Evolutionary conservation across 2,888 invertebrate species (phyloP).

Genomic region (Gonocerus acuteangulatus): DNA sequence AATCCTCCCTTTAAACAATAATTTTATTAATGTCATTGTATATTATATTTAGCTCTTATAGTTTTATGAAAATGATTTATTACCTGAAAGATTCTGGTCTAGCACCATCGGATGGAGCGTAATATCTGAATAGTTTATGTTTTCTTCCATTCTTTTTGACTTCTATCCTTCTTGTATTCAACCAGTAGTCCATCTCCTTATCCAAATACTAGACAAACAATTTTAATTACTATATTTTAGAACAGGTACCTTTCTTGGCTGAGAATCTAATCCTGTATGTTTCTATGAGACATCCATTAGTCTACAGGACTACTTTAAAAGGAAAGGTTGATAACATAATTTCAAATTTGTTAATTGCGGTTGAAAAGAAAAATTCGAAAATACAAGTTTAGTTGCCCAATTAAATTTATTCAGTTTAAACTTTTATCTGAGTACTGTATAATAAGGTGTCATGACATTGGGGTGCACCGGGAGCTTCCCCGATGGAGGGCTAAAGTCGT

Average conservation of each 20-base stretch:
- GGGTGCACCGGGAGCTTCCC: too few species aligned
- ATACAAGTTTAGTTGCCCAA: too few species aligned
- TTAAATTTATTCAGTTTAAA: too few species aligned
- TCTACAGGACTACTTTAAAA: neutral
- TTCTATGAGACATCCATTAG: neutral
- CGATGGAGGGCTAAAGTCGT: too few species aligned
- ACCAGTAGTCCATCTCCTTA: slow-evolving; percentile 59
- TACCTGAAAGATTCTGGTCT: slow-evolving; percentile 61
- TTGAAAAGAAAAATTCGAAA: too few species aligned
- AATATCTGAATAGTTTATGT: slow-evolving; percentile 55
- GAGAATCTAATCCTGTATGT: neutral
- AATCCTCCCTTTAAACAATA: slow-evolving; percentile 26
- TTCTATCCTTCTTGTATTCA: slow-evolving; percentile 49
- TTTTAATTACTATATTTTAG: neutral
- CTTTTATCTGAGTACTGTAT: too few species aligned
- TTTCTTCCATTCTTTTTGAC: slow-evolving; percentile 45
- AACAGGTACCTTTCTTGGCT: too few species aligned
- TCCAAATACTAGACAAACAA: slow-evolving; percentile 46
- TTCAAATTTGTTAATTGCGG: too few species aligned
- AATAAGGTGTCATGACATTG: too few species aligned
- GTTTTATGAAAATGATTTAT: neutral
- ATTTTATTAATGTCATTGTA: too few species aligned
- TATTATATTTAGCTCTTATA: neutral
- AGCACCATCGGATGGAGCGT: slow-evolving; percentile 55
- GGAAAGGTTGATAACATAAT: too few species aligned